Evolutionary conservation across 2,113 vertebrate genomes (phyloP), one percentile per base, ranked within the genome.

Genomic region (Barbus barbus): DNA sequence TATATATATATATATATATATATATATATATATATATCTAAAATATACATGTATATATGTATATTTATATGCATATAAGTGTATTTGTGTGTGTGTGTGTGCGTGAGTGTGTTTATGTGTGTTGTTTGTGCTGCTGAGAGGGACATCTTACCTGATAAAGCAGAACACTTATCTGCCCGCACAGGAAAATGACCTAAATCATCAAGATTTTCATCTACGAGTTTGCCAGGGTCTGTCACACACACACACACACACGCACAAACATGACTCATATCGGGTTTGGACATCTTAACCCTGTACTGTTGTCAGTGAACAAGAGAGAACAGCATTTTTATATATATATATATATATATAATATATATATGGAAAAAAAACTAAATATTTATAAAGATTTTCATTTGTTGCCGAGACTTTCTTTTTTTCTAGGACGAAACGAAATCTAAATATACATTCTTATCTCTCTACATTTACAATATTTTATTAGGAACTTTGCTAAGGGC

Each of bases 161-260:
- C 89, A 89, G 88, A 88, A 91, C 91, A 93, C 92, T 92, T 94
- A 94, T 94, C 90, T 92, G 86, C 90, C 88, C 89, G 86, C n/a
- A 28, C 89, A 84, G 88, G 87, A 93, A 93, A 93, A 93, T 92
- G 89, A 93, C 91, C 92, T 93, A 94, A 93, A 94, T 94, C 92
- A 94, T 93, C 88, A 92, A 91, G 92, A 94, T 94, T 92, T 90
- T 87, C 91, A 93, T 93, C 91, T 91, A 86, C 89, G 67, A 85
- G 31, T 71, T 36, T 84, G 46, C 82, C 28, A 78, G 48, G 58
- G 72, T 67, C 72, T 60, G 48, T 80, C 72, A 85, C 22, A 84
- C 71, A 75, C 74, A 56, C 78, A 79, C 78, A 74, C 80, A 80
- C 82, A 72, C 86, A 56, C 83, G 51, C 51, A 26, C 82, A 26